phyloP scores from a whole-genome alignment of 2,113 vertebrate genomes.

The Nothoprocta pentlandii region DNA sequence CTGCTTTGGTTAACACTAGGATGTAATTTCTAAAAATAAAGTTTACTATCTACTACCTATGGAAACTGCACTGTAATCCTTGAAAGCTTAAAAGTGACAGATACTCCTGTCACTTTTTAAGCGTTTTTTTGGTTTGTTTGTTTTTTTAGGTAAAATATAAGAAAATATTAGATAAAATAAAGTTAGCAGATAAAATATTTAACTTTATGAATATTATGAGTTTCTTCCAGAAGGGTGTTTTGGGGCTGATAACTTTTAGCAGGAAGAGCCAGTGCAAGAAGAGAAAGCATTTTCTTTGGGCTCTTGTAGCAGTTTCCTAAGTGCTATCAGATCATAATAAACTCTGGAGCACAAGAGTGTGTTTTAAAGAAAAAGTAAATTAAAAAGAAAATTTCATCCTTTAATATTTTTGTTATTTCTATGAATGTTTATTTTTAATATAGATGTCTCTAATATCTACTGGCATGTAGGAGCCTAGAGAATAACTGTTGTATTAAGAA shows the following conservation, averaged over 20 bases:
- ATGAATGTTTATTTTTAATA: not conserved
- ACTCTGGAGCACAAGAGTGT: not conserved
- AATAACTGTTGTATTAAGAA: not conserved
- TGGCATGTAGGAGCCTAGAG: not conserved
- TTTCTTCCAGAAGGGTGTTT: not conserved
- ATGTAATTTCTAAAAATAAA: not conserved
- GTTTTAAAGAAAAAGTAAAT: not conserved
- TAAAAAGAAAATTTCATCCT: not conserved
- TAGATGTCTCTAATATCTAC: not conserved
- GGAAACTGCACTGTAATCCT: not conserved
- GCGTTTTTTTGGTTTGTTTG: too few relatives aligned
- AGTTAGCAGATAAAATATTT: too few relatives aligned
- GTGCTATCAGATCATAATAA: not conserved
- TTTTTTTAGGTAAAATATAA: too few relatives aligned
- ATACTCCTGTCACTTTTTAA: not conserved
- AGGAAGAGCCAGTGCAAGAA: not conserved
- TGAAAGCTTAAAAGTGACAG: not conserved
- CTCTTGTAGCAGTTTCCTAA: not conserved
- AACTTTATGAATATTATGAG: not conserved
- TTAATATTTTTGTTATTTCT: not conserved
- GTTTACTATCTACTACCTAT: not conserved
- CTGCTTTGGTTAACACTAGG: not conserved
- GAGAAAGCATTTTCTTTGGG: not conserved
- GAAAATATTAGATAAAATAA: too few relatives aligned
- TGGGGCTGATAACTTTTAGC: not conserved